Base-by-base conservation (phyloP, 2,888 invertebrate genomes). In the Cacoxenus indagator region DNA sequence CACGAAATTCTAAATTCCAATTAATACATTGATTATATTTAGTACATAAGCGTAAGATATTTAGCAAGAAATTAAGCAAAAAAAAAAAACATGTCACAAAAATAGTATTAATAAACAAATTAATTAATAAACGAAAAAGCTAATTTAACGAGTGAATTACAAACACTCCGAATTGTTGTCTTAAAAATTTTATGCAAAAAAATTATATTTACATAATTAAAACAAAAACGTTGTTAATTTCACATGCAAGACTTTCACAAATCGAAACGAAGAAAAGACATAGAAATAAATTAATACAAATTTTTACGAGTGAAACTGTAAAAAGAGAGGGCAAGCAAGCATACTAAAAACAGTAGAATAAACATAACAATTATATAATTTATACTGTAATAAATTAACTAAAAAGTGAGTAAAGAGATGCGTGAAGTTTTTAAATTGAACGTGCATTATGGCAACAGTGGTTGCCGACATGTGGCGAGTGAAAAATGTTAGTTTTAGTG, bases 401-500 rank as follows among this genome's bases (percentile, higher is more conserved):
- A 37, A 19, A 54, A 54, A 54, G 11, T 54, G 24, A 22, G 26
- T 9, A 51, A 51, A 22, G 51, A 51, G 22, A 51, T 51, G 37
- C 22, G 54, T 54, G 11, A 54, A 54, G 11, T 54, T 54, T 54
- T 54, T 54, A n/a, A n/a, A n/a, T n/a, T n/a, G n/a, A n/a, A n/a
- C n/a, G n/a, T n/a, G n/a, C n/a, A n/a, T n/a, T n/a, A n/a, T n/a
- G n/a, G n/a, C n/a, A n/a, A n/a, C n/a, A n/a, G n/a, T n/a, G n/a
- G n/a, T n/a, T n/a, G n/a, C n/a, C n/a, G n/a, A n/a, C n/a, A n/a
- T n/a, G n/a, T n/a, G n/a, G 37, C 37, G 37, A 37, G 37, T 1
- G 14, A 37, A 37, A 37, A 11, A 11, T 11, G 22, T 82, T 78
- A 82, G 79, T 75, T 64, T 76, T 80, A 80, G 81, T 78, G 74